A percentile compares a stretch with the other conserved stretches of the same genome.
These are phyloP conservation scores for Pristionchus maxplancki DNA, from an alignment of 2,888 invertebrate genomes.

Conservation along the genomic window DNA sequence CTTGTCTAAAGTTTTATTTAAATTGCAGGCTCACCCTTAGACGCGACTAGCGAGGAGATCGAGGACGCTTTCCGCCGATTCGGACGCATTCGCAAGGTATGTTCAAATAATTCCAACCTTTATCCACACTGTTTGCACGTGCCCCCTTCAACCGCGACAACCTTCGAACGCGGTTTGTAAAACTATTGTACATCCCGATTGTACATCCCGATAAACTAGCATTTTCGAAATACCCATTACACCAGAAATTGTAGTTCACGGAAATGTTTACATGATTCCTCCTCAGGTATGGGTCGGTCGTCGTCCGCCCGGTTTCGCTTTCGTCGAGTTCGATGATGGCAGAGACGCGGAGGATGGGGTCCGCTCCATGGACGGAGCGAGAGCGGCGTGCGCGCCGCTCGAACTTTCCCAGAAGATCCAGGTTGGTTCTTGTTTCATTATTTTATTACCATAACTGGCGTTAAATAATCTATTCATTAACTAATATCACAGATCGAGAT, in stretches of 20 bases:
- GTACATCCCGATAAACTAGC: too few species aligned
- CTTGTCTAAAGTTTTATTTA: too few species aligned
- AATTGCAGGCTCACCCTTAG: too few species aligned
- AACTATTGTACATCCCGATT: too few species aligned
- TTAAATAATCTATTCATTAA: not conserved
- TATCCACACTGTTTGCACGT: too few species aligned
- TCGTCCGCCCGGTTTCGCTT: conserved; percentile 86
- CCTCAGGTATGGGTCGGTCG: conserved; percentile 87
- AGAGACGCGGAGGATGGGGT: conserved; percentile 83
- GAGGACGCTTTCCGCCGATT: conserved; percentile 91
- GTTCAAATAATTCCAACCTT: not conserved
- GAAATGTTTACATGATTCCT: too few species aligned
- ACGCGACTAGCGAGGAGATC: conserved; percentile 84
- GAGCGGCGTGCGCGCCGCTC: too few species aligned
- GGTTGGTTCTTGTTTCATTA: not conserved
- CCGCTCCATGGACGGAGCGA: conserved; percentile 80
- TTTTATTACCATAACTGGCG: too few species aligned
- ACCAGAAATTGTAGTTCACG: too few species aligned
- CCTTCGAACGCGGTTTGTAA: too few species aligned
- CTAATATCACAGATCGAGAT: conserved; percentile 31
- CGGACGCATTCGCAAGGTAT: conserved; percentile 89
- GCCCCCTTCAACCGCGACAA: too few species aligned
- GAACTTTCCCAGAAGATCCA: conserved; percentile 52
- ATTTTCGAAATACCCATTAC: too few species aligned
- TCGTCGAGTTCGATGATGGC: conserved; percentile 83